phyloP scores from a whole-genome alignment of 2,888 invertebrate genomes.

The Pinctada fucata region DNA sequence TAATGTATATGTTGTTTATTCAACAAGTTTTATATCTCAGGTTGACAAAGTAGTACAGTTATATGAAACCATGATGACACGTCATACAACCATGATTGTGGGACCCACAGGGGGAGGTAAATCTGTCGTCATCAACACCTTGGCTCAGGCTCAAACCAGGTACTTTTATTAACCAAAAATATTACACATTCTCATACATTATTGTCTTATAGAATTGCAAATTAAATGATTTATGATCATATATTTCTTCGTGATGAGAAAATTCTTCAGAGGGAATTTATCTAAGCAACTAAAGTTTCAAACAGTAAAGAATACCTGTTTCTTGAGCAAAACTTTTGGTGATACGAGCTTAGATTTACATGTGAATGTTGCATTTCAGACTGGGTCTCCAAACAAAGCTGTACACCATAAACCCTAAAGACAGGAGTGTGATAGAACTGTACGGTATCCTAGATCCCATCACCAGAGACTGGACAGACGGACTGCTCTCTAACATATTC shows the following conservation, averaged over 20 bases:
- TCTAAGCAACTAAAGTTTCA: no score
- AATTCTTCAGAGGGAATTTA: no score
- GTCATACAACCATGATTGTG: conserved; percentile 93
- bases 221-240: no score
- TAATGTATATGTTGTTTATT: no score
- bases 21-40: conserved; percentile 75
- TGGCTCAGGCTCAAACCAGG: conserved; percentile 87
- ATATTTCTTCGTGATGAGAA: no score
- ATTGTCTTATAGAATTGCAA: no score
- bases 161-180: conserved; percentile 41
- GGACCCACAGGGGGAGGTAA: conserved; percentile 96
- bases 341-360: no score
- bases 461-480: conserved; percentile 95
- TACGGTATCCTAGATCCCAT: conserved; percentile 91
- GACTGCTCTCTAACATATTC: conserved; percentile 92
- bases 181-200: no score
- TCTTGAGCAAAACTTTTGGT: no score
- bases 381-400: conserved; percentile 89
- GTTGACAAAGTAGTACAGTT: conserved; percentile 92
- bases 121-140: conserved; percentile 87
- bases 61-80: conserved; percentile 96
- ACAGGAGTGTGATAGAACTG: conserved; percentile 91
- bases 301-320: no score
- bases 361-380: conserved; percentile 61
- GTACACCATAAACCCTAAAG: conserved; percentile 90